These are phyloP conservation scores for Huso huso DNA, from an alignment of 2,797 vertebrate species.

Conservation along the genomic window DNA sequence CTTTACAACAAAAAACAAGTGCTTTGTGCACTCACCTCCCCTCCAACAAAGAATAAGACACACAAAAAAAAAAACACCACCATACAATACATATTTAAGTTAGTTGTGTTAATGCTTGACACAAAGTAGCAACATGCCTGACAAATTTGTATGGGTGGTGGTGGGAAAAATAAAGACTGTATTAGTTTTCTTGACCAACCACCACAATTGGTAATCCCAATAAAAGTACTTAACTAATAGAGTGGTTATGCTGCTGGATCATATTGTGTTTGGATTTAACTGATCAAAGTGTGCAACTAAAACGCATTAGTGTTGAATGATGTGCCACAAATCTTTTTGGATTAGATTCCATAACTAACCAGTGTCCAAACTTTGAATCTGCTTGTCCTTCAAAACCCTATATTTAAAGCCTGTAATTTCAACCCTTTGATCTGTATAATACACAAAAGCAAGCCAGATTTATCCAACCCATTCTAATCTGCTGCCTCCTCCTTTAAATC, in stretches of 20 bases:
- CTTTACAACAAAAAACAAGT: no score
- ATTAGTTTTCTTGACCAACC: no score
- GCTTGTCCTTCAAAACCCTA: background rate
- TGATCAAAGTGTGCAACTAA: background rate
- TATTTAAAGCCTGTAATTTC: background rate
- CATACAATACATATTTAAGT: no score
- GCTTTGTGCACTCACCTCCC: no score
- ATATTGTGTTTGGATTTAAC: slow-evolving; percentile 1
- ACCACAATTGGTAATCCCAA: no score
- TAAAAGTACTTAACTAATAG: background rate
- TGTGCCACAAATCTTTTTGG: background rate
- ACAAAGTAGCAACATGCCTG: no score
- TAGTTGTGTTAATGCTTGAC: no score
- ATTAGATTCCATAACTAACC: slow-evolving; percentile 2
- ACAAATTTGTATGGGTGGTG: no score
- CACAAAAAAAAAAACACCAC: no score
- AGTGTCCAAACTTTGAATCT: background rate
- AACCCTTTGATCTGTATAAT: slow-evolving; percentile 1
- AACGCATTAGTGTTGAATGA: background rate
- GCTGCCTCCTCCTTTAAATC: no score
- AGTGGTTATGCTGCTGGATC: background rate
- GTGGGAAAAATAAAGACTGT: no score
- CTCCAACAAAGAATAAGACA: no score
- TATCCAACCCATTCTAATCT: background rate
- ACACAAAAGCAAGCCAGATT: background rate